phyloP scores from a whole-genome alignment of 2,797 vertebrate genomes.

The Phataginus tricuspis region DNA sequence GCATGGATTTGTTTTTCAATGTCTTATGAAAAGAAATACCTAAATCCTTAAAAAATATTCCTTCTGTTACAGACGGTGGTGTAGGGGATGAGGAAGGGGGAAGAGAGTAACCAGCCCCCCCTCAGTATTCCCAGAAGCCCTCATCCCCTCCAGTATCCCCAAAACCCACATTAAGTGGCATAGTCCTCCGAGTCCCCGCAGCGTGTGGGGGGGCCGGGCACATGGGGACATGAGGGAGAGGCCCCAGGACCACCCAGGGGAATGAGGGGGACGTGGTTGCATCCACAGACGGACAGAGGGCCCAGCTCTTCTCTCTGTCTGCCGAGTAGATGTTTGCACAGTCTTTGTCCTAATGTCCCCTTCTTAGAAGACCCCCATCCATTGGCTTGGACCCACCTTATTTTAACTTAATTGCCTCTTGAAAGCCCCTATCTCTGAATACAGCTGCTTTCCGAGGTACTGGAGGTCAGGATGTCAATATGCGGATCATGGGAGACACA shows the following conservation, averaged over 20 bases:
- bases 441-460: background rate
- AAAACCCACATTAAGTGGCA: background rate
- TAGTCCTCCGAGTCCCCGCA: background rate
- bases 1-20: slow-evolving; percentile 80
- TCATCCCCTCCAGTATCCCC: no score
- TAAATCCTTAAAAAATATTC: slow-evolving; percentile 36
- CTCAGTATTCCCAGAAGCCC: background rate
- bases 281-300: no score
- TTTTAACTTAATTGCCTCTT: background rate
- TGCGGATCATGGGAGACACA: background rate
- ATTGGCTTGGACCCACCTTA: background rate
- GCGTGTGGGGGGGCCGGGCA: fast-evolving
- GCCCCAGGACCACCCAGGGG: background rate
- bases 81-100: background rate
- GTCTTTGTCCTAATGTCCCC: background rate
- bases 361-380: background rate
- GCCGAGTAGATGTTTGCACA: background rate
- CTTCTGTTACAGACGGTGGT: background rate
- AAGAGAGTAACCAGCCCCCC: background rate
- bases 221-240: background rate
- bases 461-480: background rate
- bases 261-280: background rate
- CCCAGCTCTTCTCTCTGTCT: background rate
- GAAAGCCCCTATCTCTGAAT: background rate
- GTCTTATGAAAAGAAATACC: slow-evolving; percentile 69